These are phyloP conservation scores for Lepus americanus DNA, from an alignment of 2,113 vertebrate species.

Conservation along the genomic window DNA sequence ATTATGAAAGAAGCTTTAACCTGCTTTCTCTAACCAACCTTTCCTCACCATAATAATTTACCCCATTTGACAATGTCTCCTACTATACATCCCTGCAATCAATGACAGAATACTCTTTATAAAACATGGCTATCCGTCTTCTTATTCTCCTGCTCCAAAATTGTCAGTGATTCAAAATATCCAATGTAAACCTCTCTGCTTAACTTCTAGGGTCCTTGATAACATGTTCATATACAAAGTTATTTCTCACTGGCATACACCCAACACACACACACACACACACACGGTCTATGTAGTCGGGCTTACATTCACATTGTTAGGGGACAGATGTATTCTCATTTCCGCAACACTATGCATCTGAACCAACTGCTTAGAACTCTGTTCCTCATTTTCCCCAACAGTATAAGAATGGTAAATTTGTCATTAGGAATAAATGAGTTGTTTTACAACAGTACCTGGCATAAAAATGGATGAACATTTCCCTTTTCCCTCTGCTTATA, in stretches of 20 bases:
- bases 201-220: not conserved
- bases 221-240: not conserved
- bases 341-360: not conserved
- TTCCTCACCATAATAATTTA: not conserved
- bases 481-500: not conserved
- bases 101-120: not conserved
- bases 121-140: not conserved
- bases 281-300: not conserved
- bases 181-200: not conserved
- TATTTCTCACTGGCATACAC: not conserved
- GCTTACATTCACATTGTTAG: not conserved
- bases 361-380: not conserved
- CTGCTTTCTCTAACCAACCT: not conserved
- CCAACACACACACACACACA: too few species aligned
- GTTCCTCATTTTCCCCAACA: not conserved
- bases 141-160: accelerated
- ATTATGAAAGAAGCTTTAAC: not conserved
- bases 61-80: not conserved
- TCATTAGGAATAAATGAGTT: not conserved
- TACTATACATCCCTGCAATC: not conserved
- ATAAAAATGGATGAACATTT: not conserved
- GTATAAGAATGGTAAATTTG: not conserved
- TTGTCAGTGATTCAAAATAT: not conserved
- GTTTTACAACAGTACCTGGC: not conserved
- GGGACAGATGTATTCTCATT: not conserved